Conservation (phyloP, 2,113 vertebrate genomes). For the Epinephelus moara region DNA sequence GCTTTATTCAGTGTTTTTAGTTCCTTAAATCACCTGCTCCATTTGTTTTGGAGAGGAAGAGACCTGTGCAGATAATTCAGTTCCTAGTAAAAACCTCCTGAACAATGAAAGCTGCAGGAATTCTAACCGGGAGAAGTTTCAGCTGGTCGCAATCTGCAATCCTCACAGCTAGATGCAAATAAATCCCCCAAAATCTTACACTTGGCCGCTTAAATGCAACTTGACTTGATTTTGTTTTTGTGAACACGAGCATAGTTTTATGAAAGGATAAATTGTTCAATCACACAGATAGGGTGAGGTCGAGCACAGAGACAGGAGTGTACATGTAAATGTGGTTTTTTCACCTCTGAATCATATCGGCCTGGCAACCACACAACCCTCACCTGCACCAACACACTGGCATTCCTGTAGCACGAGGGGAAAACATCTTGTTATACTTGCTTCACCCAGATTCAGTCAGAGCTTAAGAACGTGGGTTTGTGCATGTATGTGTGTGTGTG, state of each 20-base stretch:
- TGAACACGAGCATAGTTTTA: background rate
- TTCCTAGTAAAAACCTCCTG: too few species aligned
- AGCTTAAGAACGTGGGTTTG: constrained; percentile 6
- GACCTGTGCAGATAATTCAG: too few species aligned
- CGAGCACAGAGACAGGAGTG: constrained; percentile 26
- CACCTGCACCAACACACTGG: constrained; percentile 33
- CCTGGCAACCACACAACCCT: constrained; percentile 33
- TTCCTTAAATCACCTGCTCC: too few species aligned
- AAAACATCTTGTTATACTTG: constrained; percentile 61
- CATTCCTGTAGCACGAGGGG: constrained; percentile 33
- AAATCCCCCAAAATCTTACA: too few species aligned
- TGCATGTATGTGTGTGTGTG: background rate
- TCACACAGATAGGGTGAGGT: constrained; percentile 27
- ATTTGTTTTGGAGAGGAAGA: too few species aligned
- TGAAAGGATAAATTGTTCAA: background rate
- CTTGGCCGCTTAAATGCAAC: background rate
- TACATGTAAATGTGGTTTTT: constrained; percentile 19
- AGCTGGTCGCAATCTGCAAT: too few species aligned
- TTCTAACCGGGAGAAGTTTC: too few species aligned
- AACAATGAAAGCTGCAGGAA: too few species aligned
- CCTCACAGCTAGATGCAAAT: too few species aligned
- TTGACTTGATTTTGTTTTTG: background rate
- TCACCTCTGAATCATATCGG: constrained; percentile 42
- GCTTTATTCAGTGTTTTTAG: too few species aligned
- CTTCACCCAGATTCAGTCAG: constrained; percentile 43